These are phyloP conservation scores for Chlamydotis undulata DNA, from an alignment of 2,113 vertebrate genomes.

Conservation along the genomic window DNA sequence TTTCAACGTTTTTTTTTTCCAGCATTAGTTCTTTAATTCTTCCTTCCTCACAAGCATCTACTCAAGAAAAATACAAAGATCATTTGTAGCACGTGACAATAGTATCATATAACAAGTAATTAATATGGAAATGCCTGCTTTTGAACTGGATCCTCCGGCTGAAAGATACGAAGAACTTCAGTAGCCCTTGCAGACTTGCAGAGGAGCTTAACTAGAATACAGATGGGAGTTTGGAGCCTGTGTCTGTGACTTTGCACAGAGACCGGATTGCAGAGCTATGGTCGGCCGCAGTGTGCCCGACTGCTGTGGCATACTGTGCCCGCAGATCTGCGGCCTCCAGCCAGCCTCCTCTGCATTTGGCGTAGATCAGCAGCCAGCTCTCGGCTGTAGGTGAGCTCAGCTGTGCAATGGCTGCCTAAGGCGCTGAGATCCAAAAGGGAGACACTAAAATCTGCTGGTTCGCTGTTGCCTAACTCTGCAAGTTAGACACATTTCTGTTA, in stretches of 20 bases:
- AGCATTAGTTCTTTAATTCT: not conserved
- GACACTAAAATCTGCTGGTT: too few relatives aligned
- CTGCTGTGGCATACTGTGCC: fast-evolving
- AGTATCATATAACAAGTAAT: not conserved
- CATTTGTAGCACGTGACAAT: not conserved
- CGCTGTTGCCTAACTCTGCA: not conserved
- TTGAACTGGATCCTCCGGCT: not conserved
- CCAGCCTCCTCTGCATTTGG: not conserved
- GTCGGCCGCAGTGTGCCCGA: fast-evolving
- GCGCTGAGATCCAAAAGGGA: fast-evolving
- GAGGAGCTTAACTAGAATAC: too few relatives aligned
- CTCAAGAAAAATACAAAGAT: not conserved
- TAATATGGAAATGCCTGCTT: not conserved
- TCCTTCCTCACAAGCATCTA: not conserved
- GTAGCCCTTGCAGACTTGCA: not conserved
- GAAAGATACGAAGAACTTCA: not conserved
- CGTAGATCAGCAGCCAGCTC: not conserved
- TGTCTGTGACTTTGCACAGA: not conserved
- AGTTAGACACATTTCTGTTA: not conserved
- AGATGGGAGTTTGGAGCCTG: not conserved
- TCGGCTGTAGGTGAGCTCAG: not conserved
- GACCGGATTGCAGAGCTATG: fast-evolving
- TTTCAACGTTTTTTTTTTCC: not conserved
- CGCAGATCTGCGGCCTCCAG: fast-evolving
- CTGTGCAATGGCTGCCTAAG: not conserved